phyloP scores from a whole-genome alignment of 2,888 invertebrate species.

The Ligdia adustata region DNA sequence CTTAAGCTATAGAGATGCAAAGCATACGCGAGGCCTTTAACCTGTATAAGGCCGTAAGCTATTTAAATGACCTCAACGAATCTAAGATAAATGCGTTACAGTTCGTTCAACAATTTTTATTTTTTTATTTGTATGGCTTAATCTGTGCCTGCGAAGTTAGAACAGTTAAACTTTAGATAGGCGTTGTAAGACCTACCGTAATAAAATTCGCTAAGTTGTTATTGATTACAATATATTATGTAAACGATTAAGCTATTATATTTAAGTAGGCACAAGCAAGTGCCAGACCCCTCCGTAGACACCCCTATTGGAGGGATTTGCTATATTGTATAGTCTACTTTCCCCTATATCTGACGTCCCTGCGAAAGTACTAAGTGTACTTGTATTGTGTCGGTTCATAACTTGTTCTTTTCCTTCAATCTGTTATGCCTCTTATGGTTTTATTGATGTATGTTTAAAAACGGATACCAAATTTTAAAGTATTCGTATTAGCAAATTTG shows the following conservation, averaged over 20 bases:
- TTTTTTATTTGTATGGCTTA: conserved; percentile 18
- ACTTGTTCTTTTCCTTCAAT: no score
- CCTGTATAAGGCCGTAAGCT: conserved; percentile 27
- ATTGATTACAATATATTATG: conserved; percentile 1
- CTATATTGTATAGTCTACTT: conserved; percentile 9
- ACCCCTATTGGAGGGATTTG: neutral
- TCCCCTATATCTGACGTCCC: conserved; percentile 8
- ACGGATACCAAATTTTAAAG: no score
- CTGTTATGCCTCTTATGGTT: no score
- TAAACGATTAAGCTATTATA: no score
- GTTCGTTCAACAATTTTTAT: conserved; percentile 22
- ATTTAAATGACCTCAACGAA: conserved; percentile 26
- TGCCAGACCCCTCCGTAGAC: conserved; percentile 4
- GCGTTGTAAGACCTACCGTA: conserved; percentile 8
- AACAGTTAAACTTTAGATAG: conserved; percentile 18
- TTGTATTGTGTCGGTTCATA: conserved; percentile 3
- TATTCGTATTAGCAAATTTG: no score
- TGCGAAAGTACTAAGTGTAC: conserved; percentile 8
- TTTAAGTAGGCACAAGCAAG: no score
- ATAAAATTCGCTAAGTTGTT: conserved; percentile 8
- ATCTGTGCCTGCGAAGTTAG: conserved; percentile 3
- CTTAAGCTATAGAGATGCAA: conserved; percentile 13
- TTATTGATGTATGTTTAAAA: no score
- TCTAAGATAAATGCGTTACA: conserved; percentile 27
- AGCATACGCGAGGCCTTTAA: conserved; percentile 20